Percentiles rank a stretch among this genome's conserved stretches.
Conservation (phyloP, 1,140 invertebrate species). For the Sycobia sp. region DNA sequence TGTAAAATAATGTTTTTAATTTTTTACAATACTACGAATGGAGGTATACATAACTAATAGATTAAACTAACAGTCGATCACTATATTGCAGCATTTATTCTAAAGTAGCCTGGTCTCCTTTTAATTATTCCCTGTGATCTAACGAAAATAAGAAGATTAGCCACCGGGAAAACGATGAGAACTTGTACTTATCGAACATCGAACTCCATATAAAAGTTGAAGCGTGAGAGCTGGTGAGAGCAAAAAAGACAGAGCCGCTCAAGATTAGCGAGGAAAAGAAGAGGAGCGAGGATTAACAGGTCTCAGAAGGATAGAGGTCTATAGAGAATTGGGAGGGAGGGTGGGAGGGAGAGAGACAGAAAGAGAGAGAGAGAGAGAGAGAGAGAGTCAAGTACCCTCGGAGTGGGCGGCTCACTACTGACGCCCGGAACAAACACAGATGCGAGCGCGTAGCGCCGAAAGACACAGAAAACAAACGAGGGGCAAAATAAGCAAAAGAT, state of each 20-base stretch:
- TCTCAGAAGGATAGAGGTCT: no score
- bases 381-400: conserved; percentile 1
- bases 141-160: conserved; percentile 8
- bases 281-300: no score
- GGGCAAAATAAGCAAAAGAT: not conserved
- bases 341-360: not conserved
- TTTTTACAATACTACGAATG: no score
- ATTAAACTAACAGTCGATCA: no score
- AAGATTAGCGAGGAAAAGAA: no score
- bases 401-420: conserved; percentile 2
- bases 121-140: not conserved
- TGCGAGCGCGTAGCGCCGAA: not conserved
- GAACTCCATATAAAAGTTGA: no score
- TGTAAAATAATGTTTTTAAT: no score
- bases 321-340: not conserved
- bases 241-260: not conserved
- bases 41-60: no score
- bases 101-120: no score
- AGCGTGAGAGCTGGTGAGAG: not conserved
- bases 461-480: not conserved
- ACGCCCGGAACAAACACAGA: conserved; percentile 26
- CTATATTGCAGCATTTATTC: no score
- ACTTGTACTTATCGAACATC: no score
- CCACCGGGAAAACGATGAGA: not conserved
- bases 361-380: not conserved